These are phyloP conservation scores for Harmothoe impar DNA, from an alignment of 2,888 invertebrate species.

Conservation along the genomic window DNA sequence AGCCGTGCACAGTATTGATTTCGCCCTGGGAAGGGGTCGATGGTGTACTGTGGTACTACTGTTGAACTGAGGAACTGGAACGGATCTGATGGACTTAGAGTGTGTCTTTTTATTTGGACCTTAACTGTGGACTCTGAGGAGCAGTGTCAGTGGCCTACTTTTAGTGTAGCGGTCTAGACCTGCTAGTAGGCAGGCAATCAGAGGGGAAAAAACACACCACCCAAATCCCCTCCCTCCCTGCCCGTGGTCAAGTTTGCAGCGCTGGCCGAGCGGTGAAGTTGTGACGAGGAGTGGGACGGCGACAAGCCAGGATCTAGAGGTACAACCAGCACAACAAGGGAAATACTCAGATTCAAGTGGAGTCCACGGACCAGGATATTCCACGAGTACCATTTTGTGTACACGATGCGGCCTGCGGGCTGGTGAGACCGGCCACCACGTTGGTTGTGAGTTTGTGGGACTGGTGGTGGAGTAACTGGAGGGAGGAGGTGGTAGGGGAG, in stretches of 20 bases:
- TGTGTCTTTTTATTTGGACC: conserved; percentile 10
- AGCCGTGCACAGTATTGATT: conserved; percentile 41
- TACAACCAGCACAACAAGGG: too few species aligned
- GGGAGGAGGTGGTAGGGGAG: neutral
- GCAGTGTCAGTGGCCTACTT: conserved; percentile 35
- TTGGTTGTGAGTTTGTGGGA: neutral
- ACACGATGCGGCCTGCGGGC: neutral
- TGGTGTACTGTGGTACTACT: neutral
- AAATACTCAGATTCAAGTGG: neutral
- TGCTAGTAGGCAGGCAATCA: neutral
- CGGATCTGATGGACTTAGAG: too few species aligned
- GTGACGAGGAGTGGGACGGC: neutral
- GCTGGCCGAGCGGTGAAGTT: neutral
- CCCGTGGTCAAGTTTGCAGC: neutral
- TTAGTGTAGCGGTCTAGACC: neutral
- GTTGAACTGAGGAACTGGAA: neutral
- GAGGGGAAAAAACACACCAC: too few species aligned
- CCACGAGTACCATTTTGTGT: neutral
- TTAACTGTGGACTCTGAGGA: neutral
- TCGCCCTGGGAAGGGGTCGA: neutral
- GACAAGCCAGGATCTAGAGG: neutral
- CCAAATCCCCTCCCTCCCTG: too few species aligned
- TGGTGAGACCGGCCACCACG: neutral
- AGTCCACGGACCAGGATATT: neutral
- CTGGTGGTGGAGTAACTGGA: neutral